Percentiles rank a stretch among this genome's conserved stretches.
Evolutionary conservation across 1,140 invertebrate species (phyloP).

Genomic region (Musca vetustissima): DNA sequence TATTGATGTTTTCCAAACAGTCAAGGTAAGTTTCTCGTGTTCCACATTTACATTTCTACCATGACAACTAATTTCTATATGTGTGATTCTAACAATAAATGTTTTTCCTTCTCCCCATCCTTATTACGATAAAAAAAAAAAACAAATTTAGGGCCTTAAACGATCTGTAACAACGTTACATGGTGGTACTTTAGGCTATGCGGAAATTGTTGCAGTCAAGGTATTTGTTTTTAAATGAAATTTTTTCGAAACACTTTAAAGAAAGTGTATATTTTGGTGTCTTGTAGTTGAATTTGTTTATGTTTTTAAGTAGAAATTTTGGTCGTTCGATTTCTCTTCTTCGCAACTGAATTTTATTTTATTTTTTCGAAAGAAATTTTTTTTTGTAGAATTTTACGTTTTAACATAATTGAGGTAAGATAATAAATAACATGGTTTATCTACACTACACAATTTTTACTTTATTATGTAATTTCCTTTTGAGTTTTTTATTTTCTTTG

Average conservation of each 20-base stretch:
- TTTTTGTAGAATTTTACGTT: too few relatives aligned
- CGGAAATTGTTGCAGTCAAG: slow-evolving; percentile 95
- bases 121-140: too few relatives aligned
- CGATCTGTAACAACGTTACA: slow-evolving; percentile 87
- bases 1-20: slow-evolving; percentile 85
- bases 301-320: background rate
- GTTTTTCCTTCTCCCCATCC: background rate
- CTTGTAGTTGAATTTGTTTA: slow-evolving; percentile 26
- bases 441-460: too few relatives aligned
- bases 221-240: slow-evolving; percentile 58
- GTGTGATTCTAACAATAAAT: background rate
- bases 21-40: slow-evolving; percentile 70
- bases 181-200: slow-evolving; percentile 83
- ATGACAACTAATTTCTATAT: background rate
- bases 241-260: slow-evolving; percentile 25
- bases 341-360: too few relatives aligned
- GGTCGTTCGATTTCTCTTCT: too few relatives aligned
- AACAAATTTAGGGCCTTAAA: slow-evolving; percentile 74
- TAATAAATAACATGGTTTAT: too few relatives aligned
- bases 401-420: too few relatives aligned
- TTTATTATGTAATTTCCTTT: too few relatives aligned
- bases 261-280: slow-evolving; percentile 35
- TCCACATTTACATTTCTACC: background rate
- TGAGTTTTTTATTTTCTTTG: too few relatives aligned
- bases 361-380: too few relatives aligned